Evolutionary conservation across 2,888 invertebrate genomes (phyloP), one percentile per base, ranked within the genome.

Genomic region (Microplitis deprimator): DNA sequence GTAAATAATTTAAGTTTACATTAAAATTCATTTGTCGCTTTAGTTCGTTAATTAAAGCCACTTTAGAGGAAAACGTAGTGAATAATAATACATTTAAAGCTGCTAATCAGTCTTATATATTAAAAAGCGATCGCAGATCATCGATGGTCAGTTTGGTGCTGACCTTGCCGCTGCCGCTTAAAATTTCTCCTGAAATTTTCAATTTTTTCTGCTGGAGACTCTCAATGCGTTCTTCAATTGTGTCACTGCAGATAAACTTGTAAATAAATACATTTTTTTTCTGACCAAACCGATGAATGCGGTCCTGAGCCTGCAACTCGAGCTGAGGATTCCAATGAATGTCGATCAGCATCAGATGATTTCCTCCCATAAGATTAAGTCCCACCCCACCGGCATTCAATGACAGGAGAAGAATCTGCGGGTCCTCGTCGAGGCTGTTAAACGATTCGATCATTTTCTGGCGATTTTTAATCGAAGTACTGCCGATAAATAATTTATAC

Each of bases 311-410:
- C 90, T 98, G 98, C 67, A 94, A 92, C 90, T 99, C 98, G 68
- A 98, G 91, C 86, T 98, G 98, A 0, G 98, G 98, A 92, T 98
- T 99, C 97, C 98, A 99, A 90, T 98, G 98, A 75, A 97, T 92
- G 91, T 99, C 98, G 29, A 97, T 90, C 60, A 99, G 91, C 50
- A 98, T 92, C 69, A 99, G 92, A 89, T 98, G 97, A 91, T 96
- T 98, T 0, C 95, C 98, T 1, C 98, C 98, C 77, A 96, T 92
- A 75, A 98, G 92, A 91, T 99, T 98, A 13, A 99, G 91, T 17
- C 98, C 98, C 16, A 98, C 97, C 29, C 98, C 98, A 69, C 98
- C 98, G 64, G 98, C 98, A 78, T 95, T 95, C 40, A 98, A 91
- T 0, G 98, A 98, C 0, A 99, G 91, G 62, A 98, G 90, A 90